Conservation (phyloP, 2,888 invertebrate genomes). For the Phengaris arion region DNA sequence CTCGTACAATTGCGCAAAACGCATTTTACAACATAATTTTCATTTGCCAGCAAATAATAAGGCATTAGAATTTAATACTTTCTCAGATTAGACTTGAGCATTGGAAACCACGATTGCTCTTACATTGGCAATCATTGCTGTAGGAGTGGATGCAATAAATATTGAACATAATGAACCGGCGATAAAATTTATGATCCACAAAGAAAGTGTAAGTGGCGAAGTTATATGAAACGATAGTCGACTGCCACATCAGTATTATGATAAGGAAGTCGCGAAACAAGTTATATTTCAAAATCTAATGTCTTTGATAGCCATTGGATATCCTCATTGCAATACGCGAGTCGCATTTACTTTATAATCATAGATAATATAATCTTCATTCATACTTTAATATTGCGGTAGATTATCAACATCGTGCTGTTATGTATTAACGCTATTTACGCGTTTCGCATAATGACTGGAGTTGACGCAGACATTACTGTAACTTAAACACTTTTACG, state of each 20-base stretch:
- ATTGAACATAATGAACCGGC: slow-evolving; percentile 27
- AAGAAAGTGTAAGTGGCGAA: slow-evolving; percentile 37
- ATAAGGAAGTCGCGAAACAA: slow-evolving; percentile 36
- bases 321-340: slow-evolving; percentile 35
- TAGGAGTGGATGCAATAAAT: slow-evolving; percentile 26
- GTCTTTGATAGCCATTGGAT: slow-evolving; percentile 34
- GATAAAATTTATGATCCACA: slow-evolving; percentile 33
- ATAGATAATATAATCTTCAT: slow-evolving; percentile 30
- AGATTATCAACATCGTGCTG: slow-evolving; percentile 24
- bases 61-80: slow-evolving; percentile 15
- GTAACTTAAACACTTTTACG: slow-evolving; percentile 14
- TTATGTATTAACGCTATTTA: slow-evolving; percentile 26
- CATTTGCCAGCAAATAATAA: slow-evolving; percentile 15
- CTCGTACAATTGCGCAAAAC: background rate
- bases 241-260: slow-evolving; percentile 32
- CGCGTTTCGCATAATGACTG: slow-evolving; percentile 26
- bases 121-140: background rate
- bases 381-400: slow-evolving; percentile 27
- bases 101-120: slow-evolving; percentile 5
- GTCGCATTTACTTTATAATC: slow-evolving; percentile 35
- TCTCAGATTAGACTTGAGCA: slow-evolving; percentile 16
- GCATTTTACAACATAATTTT: slow-evolving; percentile 17
- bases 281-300: slow-evolving; percentile 35
- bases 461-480: slow-evolving; percentile 8
- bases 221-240: slow-evolving; percentile 34